Evolutionary conservation across 2,888 invertebrate species (phyloP).

Genomic region (Trichopoda pennipes): DNA sequence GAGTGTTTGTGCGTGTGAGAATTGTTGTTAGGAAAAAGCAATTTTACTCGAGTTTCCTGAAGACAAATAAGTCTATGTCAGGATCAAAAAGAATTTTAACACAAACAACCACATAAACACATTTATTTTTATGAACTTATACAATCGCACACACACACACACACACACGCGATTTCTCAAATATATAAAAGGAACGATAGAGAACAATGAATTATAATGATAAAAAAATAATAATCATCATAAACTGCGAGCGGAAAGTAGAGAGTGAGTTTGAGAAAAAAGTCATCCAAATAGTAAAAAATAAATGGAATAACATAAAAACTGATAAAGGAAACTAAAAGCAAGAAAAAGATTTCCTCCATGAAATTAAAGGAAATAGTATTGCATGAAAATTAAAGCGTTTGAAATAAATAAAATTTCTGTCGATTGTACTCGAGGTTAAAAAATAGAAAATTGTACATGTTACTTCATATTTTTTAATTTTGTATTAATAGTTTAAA

Average conservation of each 20-base stretch:
- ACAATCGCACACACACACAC: constrained; percentile 1
- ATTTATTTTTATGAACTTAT: neutral
- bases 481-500: no score
- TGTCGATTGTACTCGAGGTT: neutral
- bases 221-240: constrained; percentile 60
- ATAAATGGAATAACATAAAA: constrained; percentile 3
- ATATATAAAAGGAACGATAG: constrained; percentile 72
- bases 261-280: neutral
- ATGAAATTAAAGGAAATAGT: constrained; percentile 3
- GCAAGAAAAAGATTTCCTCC: constrained; percentile 18
- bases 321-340: constrained; percentile 21
- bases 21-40: constrained; percentile 73
- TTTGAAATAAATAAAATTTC: neutral
- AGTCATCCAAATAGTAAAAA: constrained; percentile 34
- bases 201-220: constrained; percentile 71
- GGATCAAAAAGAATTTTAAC: constrained; percentile 76
- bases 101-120: constrained; percentile 26
- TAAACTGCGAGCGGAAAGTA: constrained; percentile 9
- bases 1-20: constrained; percentile 35
- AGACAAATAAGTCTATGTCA: constrained; percentile 78
- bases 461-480: no score
- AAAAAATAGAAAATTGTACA: no score
- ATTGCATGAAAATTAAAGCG: neutral
- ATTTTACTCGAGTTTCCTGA: constrained; percentile 78
- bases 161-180: constrained; percentile 1